Conservation (phyloP, 2,888 invertebrate species). For the Labia minor region DNA sequence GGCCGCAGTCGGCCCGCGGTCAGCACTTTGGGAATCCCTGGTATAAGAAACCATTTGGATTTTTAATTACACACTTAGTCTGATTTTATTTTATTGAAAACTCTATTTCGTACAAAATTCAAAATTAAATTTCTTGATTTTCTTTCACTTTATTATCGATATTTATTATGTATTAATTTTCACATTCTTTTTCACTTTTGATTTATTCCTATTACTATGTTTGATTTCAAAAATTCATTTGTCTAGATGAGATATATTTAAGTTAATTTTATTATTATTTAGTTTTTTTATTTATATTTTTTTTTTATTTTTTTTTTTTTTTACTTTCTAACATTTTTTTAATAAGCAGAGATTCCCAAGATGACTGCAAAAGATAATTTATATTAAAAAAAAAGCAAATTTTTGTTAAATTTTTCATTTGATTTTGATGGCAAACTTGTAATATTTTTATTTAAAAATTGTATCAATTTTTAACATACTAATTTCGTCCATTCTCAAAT, state of each 20-base stretch:
- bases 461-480: constrained; percentile 19
- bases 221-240: too few species aligned
- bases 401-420: too few species aligned
- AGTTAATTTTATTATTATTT: background rate
- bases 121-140: background rate
- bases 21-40: constrained; percentile 13
- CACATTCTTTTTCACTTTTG: background rate
- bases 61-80: background rate
- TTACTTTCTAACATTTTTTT: background rate
- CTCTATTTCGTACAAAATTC: background rate
- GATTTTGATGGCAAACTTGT: too few species aligned
- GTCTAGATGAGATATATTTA: background rate
- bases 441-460: constrained; percentile 18
- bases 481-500: background rate
- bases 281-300: background rate
- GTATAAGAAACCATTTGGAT: constrained; percentile 5
- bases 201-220: background rate
- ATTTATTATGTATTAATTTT: background rate
- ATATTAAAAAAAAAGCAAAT: background rate
- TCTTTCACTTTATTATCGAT: background rate
- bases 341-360: background rate
- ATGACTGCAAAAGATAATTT: background rate
- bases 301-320: constrained; percentile 3
- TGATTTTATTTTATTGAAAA: constrained; percentile 4
- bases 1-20: constrained; percentile 13